A percentile compares a stretch with the other conserved stretches of the same genome.
Conservation (phyloP, 2,888 invertebrate genomes). For the Campoplex nolae region DNA sequence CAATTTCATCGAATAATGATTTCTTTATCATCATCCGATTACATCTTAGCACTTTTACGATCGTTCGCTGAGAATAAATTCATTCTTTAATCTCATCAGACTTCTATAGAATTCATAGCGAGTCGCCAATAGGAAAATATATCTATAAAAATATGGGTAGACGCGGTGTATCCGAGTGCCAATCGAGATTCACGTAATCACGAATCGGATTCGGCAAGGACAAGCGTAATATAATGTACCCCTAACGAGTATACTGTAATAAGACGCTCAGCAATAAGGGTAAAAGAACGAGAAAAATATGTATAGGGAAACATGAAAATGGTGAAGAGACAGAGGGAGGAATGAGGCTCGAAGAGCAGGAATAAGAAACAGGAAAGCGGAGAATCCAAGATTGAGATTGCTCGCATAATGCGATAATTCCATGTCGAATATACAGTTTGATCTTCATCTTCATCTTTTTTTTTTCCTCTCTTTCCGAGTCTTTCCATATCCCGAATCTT, state of each 20-base stretch:
- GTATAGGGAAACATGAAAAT: conserved; percentile 37
- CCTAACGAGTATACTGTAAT: conserved; percentile 80
- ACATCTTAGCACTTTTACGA: too few relatives aligned
- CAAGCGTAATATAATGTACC: conserved; percentile 79
- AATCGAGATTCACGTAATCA: conserved; percentile 76
- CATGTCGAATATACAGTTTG: conserved; percentile 76
- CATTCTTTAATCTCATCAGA: neutral
- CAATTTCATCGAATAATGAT: too few relatives aligned
- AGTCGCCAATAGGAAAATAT: neutral
- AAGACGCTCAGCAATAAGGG: conserved; percentile 74
- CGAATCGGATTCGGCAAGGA: conserved; percentile 78
- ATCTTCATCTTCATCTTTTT: conserved; percentile 44
- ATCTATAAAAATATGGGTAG: neutral
- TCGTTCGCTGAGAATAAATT: too few relatives aligned
- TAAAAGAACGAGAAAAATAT: conserved; percentile 54
- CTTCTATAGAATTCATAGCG: neutral
- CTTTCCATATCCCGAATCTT: conserved; percentile 26
- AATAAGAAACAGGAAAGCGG: conserved; percentile 60
- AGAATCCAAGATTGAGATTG: conserved; percentile 50
- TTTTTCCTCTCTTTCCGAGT: conserved; percentile 41
- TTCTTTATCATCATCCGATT: too few relatives aligned
- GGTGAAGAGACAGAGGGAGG: conserved; percentile 62
- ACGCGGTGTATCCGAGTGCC: neutral
- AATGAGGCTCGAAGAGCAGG: conserved; percentile 46
- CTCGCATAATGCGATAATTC: conserved; percentile 81